phyloP scores from a whole-genome alignment of 2,797 vertebrate species.

The Phrynocephalus guinanensis region DNA sequence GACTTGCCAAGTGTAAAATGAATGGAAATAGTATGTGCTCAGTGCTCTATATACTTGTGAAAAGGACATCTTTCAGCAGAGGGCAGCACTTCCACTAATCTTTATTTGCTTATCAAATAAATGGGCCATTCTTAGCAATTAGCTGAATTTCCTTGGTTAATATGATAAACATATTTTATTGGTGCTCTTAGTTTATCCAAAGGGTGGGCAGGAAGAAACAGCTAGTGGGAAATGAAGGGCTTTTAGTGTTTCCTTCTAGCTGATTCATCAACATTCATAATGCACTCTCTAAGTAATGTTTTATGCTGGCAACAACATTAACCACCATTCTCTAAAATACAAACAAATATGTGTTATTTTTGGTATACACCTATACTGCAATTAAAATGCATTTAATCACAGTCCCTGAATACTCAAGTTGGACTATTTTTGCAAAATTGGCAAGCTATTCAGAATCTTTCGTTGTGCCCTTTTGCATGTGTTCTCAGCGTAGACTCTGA shows the following conservation, averaged over 20 bases:
- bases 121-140: background rate
- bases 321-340: background rate
- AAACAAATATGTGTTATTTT: background rate
- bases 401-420: background rate
- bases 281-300: background rate
- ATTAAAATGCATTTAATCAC: background rate
- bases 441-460: background rate
- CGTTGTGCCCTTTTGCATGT: background rate
- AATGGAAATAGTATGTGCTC: background rate
- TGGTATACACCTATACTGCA: background rate
- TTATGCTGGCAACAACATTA: background rate
- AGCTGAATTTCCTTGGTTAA: slow-evolving; percentile 25
- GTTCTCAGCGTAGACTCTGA: no score
- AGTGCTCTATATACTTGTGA: background rate
- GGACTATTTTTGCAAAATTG: background rate
- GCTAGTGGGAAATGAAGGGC: background rate
- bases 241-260: background rate
- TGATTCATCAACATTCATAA: background rate
- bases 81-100: background rate
- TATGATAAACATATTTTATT: background rate
- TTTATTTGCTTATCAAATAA: slow-evolving; percentile 34
- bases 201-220: background rate
- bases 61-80: slow-evolving; percentile 15
- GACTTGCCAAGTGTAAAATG: slow-evolving; percentile 2
- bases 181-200: slow-evolving; percentile 2